Conservation (phyloP, 2,113 vertebrate species). For the Neoarius graeffei region DNA sequence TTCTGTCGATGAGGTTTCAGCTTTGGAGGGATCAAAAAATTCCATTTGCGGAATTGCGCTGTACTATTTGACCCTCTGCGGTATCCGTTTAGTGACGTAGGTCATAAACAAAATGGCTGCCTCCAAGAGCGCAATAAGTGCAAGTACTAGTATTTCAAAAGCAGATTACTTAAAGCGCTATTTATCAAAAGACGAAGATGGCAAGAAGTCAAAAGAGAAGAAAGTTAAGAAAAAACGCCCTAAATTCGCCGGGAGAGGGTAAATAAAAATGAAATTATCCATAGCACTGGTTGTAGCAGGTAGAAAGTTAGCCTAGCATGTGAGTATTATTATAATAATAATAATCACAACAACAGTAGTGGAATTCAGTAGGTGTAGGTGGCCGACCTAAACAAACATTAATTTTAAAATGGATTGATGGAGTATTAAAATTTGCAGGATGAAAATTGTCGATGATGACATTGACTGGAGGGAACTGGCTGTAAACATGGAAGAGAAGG, state of each 20-base stretch:
- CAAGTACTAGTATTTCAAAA: constrained; percentile 66
- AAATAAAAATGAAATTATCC: not conserved
- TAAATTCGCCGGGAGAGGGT: constrained; percentile 66
- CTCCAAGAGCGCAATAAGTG: constrained; percentile 39
- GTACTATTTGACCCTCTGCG: constrained; percentile 51
- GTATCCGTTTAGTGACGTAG: constrained; percentile 56
- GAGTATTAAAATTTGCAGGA: constrained; percentile 66
- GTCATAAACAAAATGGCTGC: constrained; percentile 67
- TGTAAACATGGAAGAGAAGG: constrained; percentile 51
- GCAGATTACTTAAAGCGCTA: constrained; percentile 78
- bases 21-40: not conserved
- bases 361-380: no score
- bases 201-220: constrained; percentile 62
- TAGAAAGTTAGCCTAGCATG: not conserved
- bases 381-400: not conserved
- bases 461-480: constrained; percentile 84
- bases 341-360: not conserved
- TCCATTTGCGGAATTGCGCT: not conserved
- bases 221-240: constrained; percentile 70
- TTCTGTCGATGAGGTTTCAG: not conserved
- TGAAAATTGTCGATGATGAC: constrained; percentile 94
- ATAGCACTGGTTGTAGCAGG: not conserved
- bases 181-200: constrained; percentile 63
- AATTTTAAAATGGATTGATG: not conserved
- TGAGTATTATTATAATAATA: not conserved